Conservation (phyloP, 2,888 invertebrate species). For the Tanytarsus gracilentus region DNA sequence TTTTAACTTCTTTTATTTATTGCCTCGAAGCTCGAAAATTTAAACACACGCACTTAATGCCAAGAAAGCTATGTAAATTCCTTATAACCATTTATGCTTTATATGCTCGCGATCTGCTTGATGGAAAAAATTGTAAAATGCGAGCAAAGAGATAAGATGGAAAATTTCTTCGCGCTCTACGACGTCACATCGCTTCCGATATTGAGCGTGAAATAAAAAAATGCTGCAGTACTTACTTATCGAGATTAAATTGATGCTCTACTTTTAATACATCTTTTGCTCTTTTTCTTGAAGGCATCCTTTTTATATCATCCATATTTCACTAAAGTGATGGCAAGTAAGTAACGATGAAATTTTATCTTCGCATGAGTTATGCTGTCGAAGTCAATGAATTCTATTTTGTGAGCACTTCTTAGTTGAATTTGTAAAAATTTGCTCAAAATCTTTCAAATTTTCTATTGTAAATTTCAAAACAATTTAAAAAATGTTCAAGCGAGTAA, state of each 20-base stretch:
- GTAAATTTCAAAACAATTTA: not conserved
- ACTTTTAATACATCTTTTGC: slow-evolving; percentile 11
- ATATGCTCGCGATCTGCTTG: too few relatives aligned
- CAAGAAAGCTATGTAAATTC: too few relatives aligned
- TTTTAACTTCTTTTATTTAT: too few relatives aligned
- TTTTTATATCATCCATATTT: not conserved
- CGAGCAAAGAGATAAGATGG: too few relatives aligned
- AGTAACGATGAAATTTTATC: slow-evolving; percentile 9
- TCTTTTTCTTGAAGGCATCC: slow-evolving; percentile 2
- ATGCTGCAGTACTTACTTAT: slow-evolving; percentile 16
- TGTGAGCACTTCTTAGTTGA: not conserved
- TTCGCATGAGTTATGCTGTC: not conserved
- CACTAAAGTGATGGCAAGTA: not conserved
- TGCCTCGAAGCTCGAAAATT: too few relatives aligned
- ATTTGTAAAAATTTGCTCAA: not conserved
- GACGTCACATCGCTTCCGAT: too few relatives aligned
- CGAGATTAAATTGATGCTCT: slow-evolving; percentile 17
- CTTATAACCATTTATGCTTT: too few relatives aligned
- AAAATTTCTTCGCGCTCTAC: too few relatives aligned
- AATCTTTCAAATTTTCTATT: not conserved
- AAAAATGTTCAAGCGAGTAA: not conserved
- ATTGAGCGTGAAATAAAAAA: too few relatives aligned
- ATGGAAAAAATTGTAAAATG: too few relatives aligned
- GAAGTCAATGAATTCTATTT: too few relatives aligned
- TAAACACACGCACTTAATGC: too few relatives aligned